Percentiles rank a stretch among this genome's conserved stretches.
Conservation (phyloP, 2,888 invertebrate species). For the Himalopsyche japonica region DNA sequence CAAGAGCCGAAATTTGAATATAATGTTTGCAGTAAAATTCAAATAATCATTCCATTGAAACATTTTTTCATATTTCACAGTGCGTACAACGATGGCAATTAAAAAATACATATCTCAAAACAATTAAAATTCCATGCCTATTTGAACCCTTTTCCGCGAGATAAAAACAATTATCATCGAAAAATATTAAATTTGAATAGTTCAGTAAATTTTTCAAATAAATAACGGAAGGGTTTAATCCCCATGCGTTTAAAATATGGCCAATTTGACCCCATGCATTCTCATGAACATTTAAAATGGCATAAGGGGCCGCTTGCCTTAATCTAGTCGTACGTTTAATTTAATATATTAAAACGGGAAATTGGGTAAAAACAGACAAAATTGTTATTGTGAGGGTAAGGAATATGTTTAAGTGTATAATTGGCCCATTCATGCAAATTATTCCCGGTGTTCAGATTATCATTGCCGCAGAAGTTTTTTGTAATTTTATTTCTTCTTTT, state of each 20-base stretch:
- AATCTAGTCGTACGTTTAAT: background rate
- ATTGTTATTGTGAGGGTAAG: background rate
- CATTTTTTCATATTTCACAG: too few relatives aligned
- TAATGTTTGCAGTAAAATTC: too few relatives aligned
- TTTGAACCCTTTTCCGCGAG: background rate
- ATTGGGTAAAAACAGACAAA: slow-evolving; percentile 1
- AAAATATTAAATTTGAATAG: slow-evolving; percentile 1
- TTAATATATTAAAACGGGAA: background rate
- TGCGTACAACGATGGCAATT: background rate
- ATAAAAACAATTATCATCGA: background rate
- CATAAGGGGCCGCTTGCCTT: background rate
- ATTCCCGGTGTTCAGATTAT: background rate
- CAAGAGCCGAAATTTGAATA: too few relatives aligned
- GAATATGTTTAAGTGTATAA: background rate
- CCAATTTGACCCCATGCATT: slow-evolving; percentile 1
- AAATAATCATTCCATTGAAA: too few relatives aligned
- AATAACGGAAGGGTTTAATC: background rate
- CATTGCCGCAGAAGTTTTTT: background rate
- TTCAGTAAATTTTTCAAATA: background rate
- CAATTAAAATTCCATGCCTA: background rate
- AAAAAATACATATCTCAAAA: background rate
- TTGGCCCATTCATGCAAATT: background rate
- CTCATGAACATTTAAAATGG: background rate
- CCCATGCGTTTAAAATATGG: background rate
- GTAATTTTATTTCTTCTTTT: background rate